These are phyloP conservation scores for Polyergus mexicanus DNA, from an alignment of 1,140 invertebrate genomes.

Conservation along the genomic window DNA sequence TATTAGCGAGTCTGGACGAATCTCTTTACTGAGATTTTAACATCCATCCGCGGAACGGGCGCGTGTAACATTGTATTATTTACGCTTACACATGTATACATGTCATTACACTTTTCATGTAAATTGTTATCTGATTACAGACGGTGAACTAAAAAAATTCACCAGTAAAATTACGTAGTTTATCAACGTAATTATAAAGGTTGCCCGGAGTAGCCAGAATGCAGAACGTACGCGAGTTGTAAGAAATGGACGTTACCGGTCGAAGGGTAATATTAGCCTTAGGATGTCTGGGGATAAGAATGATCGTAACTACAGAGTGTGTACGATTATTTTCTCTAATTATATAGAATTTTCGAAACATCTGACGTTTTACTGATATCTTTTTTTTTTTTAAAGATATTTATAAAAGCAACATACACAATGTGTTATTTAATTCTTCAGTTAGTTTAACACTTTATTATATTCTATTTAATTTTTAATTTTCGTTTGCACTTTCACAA, in stretches of 20 bases:
- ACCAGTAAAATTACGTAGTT: constrained; percentile 30
- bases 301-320: constrained; percentile 1
- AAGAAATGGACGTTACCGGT: constrained; percentile 27
- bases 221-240: constrained; percentile 21
- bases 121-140: constrained; percentile 46
- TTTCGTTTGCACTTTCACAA: background rate
- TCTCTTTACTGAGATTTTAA: background rate
- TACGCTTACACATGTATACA: constrained; percentile 14
- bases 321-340: constrained; percentile 30
- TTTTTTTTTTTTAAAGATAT: constrained; percentile 9
- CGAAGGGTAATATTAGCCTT: constrained; percentile 34
- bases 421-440: background rate
- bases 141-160: constrained; percentile 19
- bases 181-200: constrained; percentile 31
- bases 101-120: constrained; percentile 39
- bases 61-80: constrained; percentile 12
- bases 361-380: background rate
- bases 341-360: constrained; percentile 21
- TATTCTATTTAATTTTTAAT: background rate
- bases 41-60: background rate
- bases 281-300: constrained; percentile 24
- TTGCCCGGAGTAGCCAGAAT: background rate
- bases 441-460: background rate
- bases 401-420: background rate
- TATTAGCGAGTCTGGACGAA: constrained; percentile 17